Base-by-base conservation (phyloP, 2,888 invertebrate genomes). In the Brenthis daphne region DNA sequence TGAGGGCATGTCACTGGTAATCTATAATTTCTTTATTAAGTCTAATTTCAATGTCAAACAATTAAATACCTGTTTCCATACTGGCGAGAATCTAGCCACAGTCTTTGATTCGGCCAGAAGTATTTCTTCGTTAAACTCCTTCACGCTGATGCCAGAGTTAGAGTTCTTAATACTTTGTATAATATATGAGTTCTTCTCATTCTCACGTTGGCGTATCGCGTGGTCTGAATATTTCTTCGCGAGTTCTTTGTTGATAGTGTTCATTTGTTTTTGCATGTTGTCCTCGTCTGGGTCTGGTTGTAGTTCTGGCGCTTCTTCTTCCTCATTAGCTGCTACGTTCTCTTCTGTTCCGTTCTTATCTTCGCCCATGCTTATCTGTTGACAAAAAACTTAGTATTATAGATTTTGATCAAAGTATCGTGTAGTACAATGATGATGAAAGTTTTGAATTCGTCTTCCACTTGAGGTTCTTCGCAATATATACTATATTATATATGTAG, bases 61-160 rank as follows among this genome's bases (percentile, higher is more conserved):
- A 29, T 29, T n/a, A 47, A 37, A 4, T 79, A 93, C 93, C 90
- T 93, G 93, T 80, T 89, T 90, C 86, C 88, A 90, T 65, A 87
- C 78, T 2, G 93, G 93, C 11, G 92, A 91, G 77, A 92, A 93
- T 74, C 86, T 84, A 5, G 80, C 79, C 2, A 90, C 86, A 24
- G 90, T 90, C 55, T 79, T 88, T 0, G 90, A 83, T 14, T 90
- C 87, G 2, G 79, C 74, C 1, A 92, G 74, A 24, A 90, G 76
- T 1, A 76, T 76, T 0, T 79, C 83, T 65, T 89, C 88, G 68
- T 88, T 89, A 12, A 73, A 67, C 37, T 77, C 79, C 0, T 70
- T 66, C 12, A 86, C 56, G n/a, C 76, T 80, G 2, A 88, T 72
- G 1, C 83, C 85, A 16, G 80, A 72, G 37, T 76, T 83, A 0